Evolutionary conservation across 2,888 invertebrate species (phyloP).

Genomic region (Dasysyrphus albostriatus): DNA sequence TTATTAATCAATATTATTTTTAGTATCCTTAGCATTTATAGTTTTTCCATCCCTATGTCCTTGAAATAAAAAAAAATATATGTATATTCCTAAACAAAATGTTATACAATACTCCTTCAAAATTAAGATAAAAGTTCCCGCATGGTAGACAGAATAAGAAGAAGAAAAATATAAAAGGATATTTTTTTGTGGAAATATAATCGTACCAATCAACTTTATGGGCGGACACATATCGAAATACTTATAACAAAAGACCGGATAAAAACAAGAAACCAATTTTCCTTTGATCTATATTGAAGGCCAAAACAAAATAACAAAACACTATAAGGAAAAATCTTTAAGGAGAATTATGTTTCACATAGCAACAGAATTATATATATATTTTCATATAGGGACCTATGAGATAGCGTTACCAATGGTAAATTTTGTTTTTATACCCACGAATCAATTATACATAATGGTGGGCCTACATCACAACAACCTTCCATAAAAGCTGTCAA

Average conservation of each 20-base stretch:
- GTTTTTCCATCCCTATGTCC: not conserved
- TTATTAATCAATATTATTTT: conserved; percentile 16
- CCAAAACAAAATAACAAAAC: conserved; percentile 36
- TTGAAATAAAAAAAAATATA: not conserved
- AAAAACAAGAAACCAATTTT: not conserved
- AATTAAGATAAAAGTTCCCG: conserved; percentile 13
- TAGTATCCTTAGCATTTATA: not conserved
- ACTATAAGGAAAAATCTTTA: conserved; percentile 1
- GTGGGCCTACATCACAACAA: not conserved
- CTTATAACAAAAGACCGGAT: conserved; percentile 26
- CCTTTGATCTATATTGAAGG: conserved; percentile 11
- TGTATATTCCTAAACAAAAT: not conserved
- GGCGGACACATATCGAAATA: conserved; percentile 26
- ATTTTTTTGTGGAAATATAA: conserved; percentile 24
- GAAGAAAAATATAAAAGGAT: not conserved
- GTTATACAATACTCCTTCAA: conserved; percentile 13
- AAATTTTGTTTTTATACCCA: not conserved
- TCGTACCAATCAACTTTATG: conserved; percentile 51
- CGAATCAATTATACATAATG: not conserved
- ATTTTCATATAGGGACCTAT: not conserved
- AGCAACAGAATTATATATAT: not conserved
- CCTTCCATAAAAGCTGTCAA: too few relatives aligned
- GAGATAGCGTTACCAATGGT: not conserved
- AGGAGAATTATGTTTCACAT: not conserved
- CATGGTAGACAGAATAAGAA: not conserved